Evolutionary conservation across 1,140 invertebrate genomes (phyloP), one percentile per base, ranked within the genome.

Genomic region (Bicyclus anynana): DNA sequence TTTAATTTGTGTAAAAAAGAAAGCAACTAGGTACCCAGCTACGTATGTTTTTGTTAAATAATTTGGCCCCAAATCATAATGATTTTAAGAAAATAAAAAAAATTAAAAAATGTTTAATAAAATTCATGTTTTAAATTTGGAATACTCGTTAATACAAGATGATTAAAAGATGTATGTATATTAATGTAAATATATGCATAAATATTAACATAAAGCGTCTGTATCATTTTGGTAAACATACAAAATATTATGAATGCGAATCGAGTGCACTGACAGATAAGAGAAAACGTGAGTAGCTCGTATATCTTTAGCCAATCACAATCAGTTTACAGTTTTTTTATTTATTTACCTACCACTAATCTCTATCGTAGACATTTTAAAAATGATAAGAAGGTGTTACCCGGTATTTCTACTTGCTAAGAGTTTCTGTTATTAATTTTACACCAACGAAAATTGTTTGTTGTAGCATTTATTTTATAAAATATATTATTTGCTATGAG

Each of bases 231-330:
- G 40, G 20, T 44, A 44, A 44, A 51, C 27, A 51, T 60, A 58
- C 52, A 56, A 57, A 61, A 61, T 61, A 61, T 55, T 55, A 42
- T 60, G 50, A 52, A 60, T 60, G 48, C 46, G 54, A 66, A 62
- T 58, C 55, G 66, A 74, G 81, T 82, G 77, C 76, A 81, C 37
- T 80, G 81, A 73, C 81, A 68, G 82, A 84, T 84, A 82, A 82
- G 63, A 61, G 16, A 53, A 62, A 66, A 49, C 50, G 57, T 61
- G 29, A 60, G 55, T 53, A 49, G 9, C 5, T 33, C 5, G 20
- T 48, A 67, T 65, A 61, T 53, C 46, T 61, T 59, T 33, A 48
- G 55, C 61, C 65, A 67, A 67, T 73, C 60, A 53, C 29, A 63
- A 52, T 26, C 46, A 20, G 44, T 49, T 51, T 62, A 55, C 46